Base-by-base conservation (phyloP, 2,888 invertebrate species). In the Chymomyza procnemis region DNA sequence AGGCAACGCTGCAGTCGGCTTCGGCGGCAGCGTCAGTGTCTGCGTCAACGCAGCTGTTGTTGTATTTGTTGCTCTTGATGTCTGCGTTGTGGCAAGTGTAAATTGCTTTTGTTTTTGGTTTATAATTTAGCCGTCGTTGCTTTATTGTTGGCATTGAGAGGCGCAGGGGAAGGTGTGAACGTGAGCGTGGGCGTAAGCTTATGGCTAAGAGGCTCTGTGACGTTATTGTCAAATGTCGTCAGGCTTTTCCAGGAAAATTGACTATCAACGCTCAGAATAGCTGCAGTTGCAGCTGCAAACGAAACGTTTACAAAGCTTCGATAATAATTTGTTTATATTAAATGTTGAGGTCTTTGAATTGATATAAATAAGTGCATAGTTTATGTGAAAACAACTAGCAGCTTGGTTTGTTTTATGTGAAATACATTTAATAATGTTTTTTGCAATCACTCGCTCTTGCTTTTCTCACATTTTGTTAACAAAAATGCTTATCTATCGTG, bases 1-100 rank as follows among this genome's bases (percentile, higher is more conserved):
- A 41, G 12, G 34, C 34, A 3, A 9, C 12, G 12, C 12, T 12
- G 34, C 34, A 12, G 34, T 12, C 34, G 3, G 41, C 56, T 4
- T 69, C 67, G 66, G 66, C 61, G 52, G 67, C 63, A 56, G 26
- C 73, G 63, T 55, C 34, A 54, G 21, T 52, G 59, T 48, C 68
- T 16, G 26, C 22, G 65, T 26, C 26, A 54, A 54, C 19, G 54
- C 22, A 12, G 18, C 4, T 8, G 52, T 14, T 56, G 52, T 48
- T 70, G 3, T 60, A 12, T 14, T 19, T n/a, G 54, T 14, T 56
- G 52, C 41, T 70, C 1, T 60, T 60, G 59, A 14, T 34, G 54
- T 54, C 71, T 18, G 34, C 73, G 47, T 55, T 67, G 71, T 69
- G 71, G 66, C 68, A 68, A 70, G 70, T 75, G 69, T 46, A 60